Evolutionary conservation across 2,888 invertebrate genomes (phyloP).

Genomic region (Ramazzottius varieornatus): DNA sequence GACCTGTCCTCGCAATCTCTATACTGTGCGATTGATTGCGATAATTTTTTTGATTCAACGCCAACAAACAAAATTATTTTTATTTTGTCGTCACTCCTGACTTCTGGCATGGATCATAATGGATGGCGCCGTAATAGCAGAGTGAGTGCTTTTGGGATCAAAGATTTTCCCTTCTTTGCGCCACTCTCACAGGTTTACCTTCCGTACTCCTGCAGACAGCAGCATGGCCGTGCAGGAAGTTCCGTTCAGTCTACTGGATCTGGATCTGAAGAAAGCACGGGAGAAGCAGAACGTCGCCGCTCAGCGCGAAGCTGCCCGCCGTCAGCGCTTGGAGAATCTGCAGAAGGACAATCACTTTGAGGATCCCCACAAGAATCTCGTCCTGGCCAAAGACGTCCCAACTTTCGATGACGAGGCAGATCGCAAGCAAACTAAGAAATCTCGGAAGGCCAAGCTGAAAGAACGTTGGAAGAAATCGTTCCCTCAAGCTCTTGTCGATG

Average conservation of each 20-base stretch:
- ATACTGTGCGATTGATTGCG: no score
- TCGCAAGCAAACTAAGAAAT: neutral
- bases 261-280: neutral
- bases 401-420: neutral
- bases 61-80: no score
- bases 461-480: neutral
- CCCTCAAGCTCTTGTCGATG: neutral
- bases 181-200: no score
- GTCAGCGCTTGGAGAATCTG: neutral
- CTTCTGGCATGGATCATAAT: no score
- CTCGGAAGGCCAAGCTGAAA: neutral
- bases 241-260: neutral
- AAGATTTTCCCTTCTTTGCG: no score
- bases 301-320: neutral
- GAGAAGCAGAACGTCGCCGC: neutral
- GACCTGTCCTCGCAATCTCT: no score
- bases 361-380: conserved; percentile 3
- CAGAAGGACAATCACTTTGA: conserved; percentile 2
- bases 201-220: no score
- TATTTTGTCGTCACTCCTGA: no score
- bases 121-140: no score
- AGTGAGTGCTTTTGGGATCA: no score
- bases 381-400: neutral
- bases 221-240: conserved; percentile 1
- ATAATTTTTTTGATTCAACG: no score